phyloP scores from a whole-genome alignment of 2,888 invertebrate species.

The Dasypolia templi region DNA sequence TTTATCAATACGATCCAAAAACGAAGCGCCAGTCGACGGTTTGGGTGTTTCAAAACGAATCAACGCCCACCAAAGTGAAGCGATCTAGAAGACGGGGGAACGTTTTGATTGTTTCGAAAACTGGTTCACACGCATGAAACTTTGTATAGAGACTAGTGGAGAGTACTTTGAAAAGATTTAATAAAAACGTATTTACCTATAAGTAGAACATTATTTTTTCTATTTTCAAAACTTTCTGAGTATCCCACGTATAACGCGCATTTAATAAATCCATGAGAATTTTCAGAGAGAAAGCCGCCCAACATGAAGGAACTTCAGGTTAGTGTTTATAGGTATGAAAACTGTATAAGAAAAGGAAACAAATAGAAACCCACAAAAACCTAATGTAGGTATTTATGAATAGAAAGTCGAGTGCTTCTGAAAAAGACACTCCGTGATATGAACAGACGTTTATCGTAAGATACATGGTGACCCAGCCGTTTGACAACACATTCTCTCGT shows the following conservation, averaged over 20 bases:
- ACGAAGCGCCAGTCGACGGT: too few species aligned
- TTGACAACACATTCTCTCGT: slow-evolving; percentile 25
- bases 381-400: background rate
- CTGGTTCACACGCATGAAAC: too few species aligned
- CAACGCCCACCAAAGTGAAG: too few species aligned
- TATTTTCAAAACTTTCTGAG: too few species aligned
- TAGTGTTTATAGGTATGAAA: background rate
- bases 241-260: background rate
- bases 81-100: too few species aligned
- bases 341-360: background rate
- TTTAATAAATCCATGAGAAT: background rate
- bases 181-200: too few species aligned
- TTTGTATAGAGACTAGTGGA: too few species aligned
- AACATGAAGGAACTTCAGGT: background rate
- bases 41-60: too few species aligned
- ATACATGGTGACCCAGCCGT: background rate
- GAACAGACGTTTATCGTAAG: slow-evolving; percentile 10
- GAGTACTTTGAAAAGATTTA: too few species aligned
- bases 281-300: background rate
- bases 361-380: background rate
- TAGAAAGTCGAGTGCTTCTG: slow-evolving; percentile 8
- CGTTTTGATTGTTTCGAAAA: too few species aligned
- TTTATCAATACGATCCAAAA: too few species aligned
- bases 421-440: background rate
- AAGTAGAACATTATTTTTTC: too few species aligned